Conservation (phyloP, 1,140 invertebrate genomes). For the Pristionchus pacificus region DNA sequence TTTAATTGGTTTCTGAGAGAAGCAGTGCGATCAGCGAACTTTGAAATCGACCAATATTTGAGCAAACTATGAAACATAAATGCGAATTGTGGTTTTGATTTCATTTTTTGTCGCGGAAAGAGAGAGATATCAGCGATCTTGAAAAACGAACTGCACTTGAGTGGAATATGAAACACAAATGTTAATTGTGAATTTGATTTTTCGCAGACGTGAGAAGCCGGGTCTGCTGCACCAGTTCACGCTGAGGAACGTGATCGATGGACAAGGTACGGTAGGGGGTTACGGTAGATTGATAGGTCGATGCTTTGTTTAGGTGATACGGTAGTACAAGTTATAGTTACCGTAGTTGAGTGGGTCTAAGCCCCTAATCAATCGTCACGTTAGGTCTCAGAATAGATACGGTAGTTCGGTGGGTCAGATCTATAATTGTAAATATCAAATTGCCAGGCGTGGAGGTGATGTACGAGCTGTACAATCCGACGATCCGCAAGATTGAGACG, state of each 20-base stretch:
- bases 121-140: too few species aligned
- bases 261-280: conserved; percentile 65
- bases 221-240: conserved; percentile 79
- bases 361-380: neutral
- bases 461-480: conserved; percentile 90
- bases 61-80: too few species aligned
- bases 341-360: neutral
- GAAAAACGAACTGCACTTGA: too few species aligned
- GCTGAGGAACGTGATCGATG: conserved; percentile 86
- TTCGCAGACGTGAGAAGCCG: conserved; percentile 70
- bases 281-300: neutral
- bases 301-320: too few species aligned
- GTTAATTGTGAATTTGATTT: too few species aligned
- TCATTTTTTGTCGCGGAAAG: too few species aligned
- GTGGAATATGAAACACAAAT: too few species aligned
- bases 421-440: neutral
- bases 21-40: too few species aligned
- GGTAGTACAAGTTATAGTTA: neutral
- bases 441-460: conserved; percentile 74
- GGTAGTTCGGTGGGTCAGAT: neutral
- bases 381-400: neutral
- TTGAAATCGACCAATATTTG: too few species aligned
- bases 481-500: conserved; percentile 81
- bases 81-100: too few species aligned
- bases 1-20: too few species aligned